Base-by-base conservation (phyloP, 2,797 vertebrate genomes). In the Glossophaga mutica region DNA sequence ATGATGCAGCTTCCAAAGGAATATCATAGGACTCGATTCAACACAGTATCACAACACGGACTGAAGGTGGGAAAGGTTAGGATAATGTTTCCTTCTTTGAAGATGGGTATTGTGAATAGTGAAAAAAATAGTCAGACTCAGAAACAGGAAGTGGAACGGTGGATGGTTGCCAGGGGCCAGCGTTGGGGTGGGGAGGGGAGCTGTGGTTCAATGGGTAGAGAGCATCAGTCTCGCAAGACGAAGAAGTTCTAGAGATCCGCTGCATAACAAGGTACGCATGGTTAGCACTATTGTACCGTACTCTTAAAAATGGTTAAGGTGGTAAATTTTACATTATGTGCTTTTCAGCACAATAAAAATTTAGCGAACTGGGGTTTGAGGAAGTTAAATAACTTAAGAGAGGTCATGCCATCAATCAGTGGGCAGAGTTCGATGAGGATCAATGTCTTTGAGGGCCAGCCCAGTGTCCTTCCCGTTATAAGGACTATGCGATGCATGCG, bases 251-350 rank as follows among this genome's bases (percentile, higher is more conserved):
- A 83, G 48, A 34, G 32, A 65, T 15, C 32, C 24, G 9, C n/a
- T 77, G 0, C 44, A 42, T 15, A 16, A 26, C 4, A 24, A 22
- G 3, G 14, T 18, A 14, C 3, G n/a, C 26, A 1, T 8, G n/a
- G 9, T 52, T 34, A 65, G 46, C n/a, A 24, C 12, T 52, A 10
- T 16, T 18, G 1, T 19, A 32, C 48, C 19, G 0, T 14, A 21
- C 26, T 71, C 44, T 87, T 46, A 34, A 29, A 83, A 71, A 12
- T 59, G 4, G 62, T 39, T 65, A n/a, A n/a, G 21, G 62, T 32
- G 24, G 62, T 46, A 39, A 81, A 76, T 87, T 82, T 70, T 50
- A 39, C 12, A 21, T 67, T 46, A 42, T 34, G 4, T 34, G 34
- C 32, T 85, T 87, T 59, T 74, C 46, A 81, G 18, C 34, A 52